Conservation (phyloP, 1,140 invertebrate genomes). For the Gryllus bimaculatus region DNA sequence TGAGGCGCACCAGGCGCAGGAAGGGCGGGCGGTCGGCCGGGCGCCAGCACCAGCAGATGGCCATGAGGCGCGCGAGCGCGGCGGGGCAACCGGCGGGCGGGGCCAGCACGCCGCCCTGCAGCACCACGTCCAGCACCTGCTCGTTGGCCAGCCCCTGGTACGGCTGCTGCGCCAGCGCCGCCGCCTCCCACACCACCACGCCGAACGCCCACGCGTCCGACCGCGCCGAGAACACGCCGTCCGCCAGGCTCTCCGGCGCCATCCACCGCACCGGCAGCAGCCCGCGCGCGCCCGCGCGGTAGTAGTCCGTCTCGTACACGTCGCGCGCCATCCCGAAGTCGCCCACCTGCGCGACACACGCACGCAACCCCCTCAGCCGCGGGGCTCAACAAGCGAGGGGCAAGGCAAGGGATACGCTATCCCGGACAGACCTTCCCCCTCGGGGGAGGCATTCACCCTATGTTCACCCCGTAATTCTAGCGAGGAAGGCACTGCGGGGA, state of each 20-base stretch:
- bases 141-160: conserved; percentile 73
- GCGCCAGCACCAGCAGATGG: conserved; percentile 75
- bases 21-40: conserved; percentile 72
- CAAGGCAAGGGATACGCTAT: too few relatives aligned
- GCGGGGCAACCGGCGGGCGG: conserved; percentile 88
- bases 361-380: too few relatives aligned
- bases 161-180: conserved; percentile 89
- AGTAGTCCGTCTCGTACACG: conserved; percentile 96
- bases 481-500: too few relatives aligned
- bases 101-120: conserved; percentile 83
- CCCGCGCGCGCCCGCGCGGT: conserved; percentile 71
- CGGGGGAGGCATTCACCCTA: too few relatives aligned
- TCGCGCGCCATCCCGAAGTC: conserved; percentile 95
- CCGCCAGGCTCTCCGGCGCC: conserved; percentile 92
- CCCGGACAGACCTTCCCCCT: too few relatives aligned
- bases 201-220: conserved; percentile 97
- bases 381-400: too few relatives aligned
- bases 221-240: conserved; percentile 85
- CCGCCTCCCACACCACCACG: conserved; percentile 98
- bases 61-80: conserved; percentile 79
- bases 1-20: conserved; percentile 31
- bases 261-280: conserved; percentile 85
- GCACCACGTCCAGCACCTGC: conserved; percentile 72
- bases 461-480: too few relatives aligned
- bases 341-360: conserved; percentile 48